These are phyloP conservation scores for Bombus superbus DNA, from an alignment of 1,140 invertebrate genomes.

Conservation along the genomic window DNA sequence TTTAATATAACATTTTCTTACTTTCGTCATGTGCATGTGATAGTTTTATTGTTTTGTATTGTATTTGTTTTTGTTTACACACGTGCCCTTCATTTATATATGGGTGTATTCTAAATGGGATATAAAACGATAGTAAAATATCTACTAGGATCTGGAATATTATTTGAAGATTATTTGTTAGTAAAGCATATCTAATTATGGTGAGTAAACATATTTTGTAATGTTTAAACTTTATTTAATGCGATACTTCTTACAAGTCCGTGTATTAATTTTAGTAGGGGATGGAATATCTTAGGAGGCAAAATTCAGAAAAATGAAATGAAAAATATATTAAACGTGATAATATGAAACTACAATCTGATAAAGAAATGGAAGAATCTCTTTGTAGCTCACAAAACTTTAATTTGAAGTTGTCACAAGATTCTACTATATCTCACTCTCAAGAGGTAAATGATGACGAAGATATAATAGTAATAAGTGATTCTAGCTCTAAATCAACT, in stretches of 20 bases:
- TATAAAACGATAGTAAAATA: not conserved
- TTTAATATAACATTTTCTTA: not conserved
- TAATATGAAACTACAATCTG: not conserved
- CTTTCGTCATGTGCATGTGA: not conserved
- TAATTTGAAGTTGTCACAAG: conserved; percentile 52
- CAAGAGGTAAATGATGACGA: conserved; percentile 9
- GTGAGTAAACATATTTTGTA: conserved; percentile 13
- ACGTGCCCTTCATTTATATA: not conserved
- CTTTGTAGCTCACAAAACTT: conserved; percentile 50
- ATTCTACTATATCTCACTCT: conserved; percentile 51
- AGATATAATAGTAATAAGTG: conserved; percentile 63
- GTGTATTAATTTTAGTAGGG: not conserved
- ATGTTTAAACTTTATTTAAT: not conserved
- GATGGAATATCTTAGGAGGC: not conserved
- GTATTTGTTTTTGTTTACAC: conserved; percentile 14
- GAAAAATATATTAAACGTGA: not conserved
- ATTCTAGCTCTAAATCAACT: conserved; percentile 53
- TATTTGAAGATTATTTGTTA: not conserved
- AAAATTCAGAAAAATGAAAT: not conserved
- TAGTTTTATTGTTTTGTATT: not conserved
- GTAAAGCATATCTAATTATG: not conserved
- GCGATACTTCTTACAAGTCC: not conserved
- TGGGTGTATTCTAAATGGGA: not conserved
- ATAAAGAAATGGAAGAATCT: not conserved
- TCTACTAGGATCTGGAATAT: not conserved